Evolutionary conservation across 2,888 invertebrate species (phyloP).

Genomic region (Silvanus unidentatus): DNA sequence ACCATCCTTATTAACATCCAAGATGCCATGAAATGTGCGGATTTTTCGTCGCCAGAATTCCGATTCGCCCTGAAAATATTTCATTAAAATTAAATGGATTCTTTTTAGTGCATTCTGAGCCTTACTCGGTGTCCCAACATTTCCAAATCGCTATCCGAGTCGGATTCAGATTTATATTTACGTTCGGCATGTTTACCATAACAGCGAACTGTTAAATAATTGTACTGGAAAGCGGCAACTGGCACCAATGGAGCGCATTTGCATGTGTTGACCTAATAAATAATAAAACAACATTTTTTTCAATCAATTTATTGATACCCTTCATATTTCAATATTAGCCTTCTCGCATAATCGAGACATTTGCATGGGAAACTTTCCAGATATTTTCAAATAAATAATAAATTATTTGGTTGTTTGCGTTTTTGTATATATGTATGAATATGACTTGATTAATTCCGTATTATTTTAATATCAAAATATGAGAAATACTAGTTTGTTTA

Average conservation of each 20-base stretch:
- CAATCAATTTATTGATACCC: no score
- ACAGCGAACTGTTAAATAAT: slow-evolving; percentile 23
- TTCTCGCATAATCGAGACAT: no score
- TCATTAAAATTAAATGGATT: neutral
- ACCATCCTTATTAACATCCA: slow-evolving; percentile 82
- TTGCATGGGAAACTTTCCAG: no score
- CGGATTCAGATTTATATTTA: slow-evolving; percentile 40
- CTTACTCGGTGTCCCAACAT: slow-evolving; percentile 43
- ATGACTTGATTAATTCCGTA: no score
- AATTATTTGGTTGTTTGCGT: no score
- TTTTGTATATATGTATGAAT: no score
- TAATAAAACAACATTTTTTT: neutral
- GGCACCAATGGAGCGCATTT: slow-evolving; percentile 6
- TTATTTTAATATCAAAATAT: no score
- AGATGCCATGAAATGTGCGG: slow-evolving; percentile 74
- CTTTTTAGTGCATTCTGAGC: slow-evolving; percentile 1
- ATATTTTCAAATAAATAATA: no score
- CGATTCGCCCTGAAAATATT: slow-evolving; percentile 54
- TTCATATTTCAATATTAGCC: no score
- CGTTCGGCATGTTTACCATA: slow-evolving; percentile 49
- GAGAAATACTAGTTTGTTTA: no score
- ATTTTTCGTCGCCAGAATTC: slow-evolving; percentile 82
- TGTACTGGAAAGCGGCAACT: neutral
- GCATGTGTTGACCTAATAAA: slow-evolving; percentile 3
- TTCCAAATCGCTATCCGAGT: slow-evolving; percentile 57